Percentiles rank a stretch among this genome's conserved stretches.
These are phyloP conservation scores for pig (Sus scrofa) DNA, from an alignment of 2,113 vertebrate genomes.

Conservation along the genomic window DNA sequence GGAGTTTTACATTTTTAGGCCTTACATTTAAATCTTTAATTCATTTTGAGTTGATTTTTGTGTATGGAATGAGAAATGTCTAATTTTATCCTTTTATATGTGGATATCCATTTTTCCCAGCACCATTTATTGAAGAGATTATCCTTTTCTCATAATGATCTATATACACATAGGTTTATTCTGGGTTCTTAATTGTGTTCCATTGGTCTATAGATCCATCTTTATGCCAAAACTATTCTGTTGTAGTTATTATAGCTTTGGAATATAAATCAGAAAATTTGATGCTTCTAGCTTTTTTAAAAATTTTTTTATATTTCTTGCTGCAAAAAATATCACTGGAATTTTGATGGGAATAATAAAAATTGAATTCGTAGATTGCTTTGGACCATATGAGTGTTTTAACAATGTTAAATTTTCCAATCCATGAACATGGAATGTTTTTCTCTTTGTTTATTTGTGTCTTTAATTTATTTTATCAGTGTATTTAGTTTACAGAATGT, in stretches of 20 bases:
- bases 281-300: not conserved
- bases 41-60: not conserved
- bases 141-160: not conserved
- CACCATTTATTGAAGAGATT: not conserved
- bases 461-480: not conserved
- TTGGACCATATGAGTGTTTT: not conserved
- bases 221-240: not conserved
- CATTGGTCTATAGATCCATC: not conserved
- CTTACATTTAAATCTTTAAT: not conserved
- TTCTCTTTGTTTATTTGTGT: not conserved
- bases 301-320: not conserved
- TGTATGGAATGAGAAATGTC: not conserved
- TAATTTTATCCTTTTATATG: not conserved
- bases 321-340: not conserved
- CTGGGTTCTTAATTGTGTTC: not conserved
- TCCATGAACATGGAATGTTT: not conserved
- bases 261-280: not conserved
- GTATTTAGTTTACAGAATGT: not conserved
- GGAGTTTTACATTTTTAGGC: not conserved
- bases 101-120: not conserved
- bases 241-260: not conserved
- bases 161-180: not conserved
- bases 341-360: not conserved
- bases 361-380: not conserved
- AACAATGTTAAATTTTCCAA: not conserved